phyloP scores from a whole-genome alignment of 35 echinoderm and acorn worm species.

The Apostichopus japonicus region DNA sequence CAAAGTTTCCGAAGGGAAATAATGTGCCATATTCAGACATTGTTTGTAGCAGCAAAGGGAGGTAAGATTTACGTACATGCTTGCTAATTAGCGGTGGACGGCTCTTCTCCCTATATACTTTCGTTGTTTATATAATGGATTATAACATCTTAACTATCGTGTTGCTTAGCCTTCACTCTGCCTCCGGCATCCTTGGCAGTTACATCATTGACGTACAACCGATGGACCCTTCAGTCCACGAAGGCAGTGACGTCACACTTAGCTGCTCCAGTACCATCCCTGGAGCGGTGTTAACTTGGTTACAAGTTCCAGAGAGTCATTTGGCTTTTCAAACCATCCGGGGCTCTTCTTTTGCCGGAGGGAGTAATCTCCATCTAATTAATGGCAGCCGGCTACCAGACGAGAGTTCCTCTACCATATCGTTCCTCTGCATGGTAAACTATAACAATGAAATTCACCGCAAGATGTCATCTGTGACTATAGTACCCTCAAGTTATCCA shows the following conservation, averaged over 20 bases:
- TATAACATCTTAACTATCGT: too few species aligned
- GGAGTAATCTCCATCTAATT: background rate
- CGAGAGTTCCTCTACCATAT: background rate
- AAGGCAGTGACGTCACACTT: slow-evolving; percentile 9
- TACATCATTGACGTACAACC: slow-evolving; percentile 8
- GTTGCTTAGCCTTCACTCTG: background rate
- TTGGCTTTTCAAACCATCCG: background rate
- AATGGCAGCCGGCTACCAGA: background rate
- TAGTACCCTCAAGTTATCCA: background rate
- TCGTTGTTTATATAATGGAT: too few species aligned
- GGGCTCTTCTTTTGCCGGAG: background rate
- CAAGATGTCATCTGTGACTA: slow-evolving; percentile 1
- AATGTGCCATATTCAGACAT: too few species aligned
- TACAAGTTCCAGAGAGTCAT: background rate
- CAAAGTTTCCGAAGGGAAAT: too few species aligned
- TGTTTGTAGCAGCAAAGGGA: too few species aligned
- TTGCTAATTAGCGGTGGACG: too few species aligned
- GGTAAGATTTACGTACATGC: too few species aligned
- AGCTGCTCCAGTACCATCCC: slow-evolving; percentile 11
- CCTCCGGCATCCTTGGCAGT: background rate
- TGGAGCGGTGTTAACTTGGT: background rate
- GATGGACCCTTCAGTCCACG: slow-evolving; percentile 8
- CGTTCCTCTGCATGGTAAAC: background rate
- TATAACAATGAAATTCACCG: background rate
- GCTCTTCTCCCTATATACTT: too few species aligned